Evolutionary conservation across 53 echinoderm and acorn worm genomes (phyloP).

Genomic region (Hippasteria phrygiana): DNA sequence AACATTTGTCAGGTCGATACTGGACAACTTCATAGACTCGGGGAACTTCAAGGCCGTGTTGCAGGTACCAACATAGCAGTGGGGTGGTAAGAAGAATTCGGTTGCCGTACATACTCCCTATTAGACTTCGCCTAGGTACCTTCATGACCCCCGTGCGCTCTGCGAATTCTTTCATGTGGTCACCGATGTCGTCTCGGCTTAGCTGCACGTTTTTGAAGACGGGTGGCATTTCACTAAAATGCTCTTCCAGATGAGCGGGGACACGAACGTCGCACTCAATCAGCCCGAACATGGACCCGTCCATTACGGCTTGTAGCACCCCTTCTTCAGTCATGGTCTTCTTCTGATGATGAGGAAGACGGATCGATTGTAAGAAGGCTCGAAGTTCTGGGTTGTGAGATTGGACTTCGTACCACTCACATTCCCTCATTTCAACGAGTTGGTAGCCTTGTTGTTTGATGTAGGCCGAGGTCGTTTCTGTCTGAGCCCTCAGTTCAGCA

Average conservation of each 20-base stretch:
- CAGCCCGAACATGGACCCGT: too few relatives aligned
- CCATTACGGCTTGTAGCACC: too few relatives aligned
- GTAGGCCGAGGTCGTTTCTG: too few relatives aligned
- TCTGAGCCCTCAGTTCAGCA: constrained; percentile 9
- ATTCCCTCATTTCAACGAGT: constrained; percentile 51
- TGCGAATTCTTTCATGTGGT: background rate
- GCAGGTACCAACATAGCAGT: constrained; percentile 59
- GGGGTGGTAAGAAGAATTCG: constrained; percentile 52
- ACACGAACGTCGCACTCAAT: constrained; percentile 56
- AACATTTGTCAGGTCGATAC: too few relatives aligned
- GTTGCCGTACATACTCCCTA: constrained; percentile 65
- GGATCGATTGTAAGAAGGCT: background rate
- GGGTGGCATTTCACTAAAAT: constrained; percentile 63
- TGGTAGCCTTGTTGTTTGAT: too few relatives aligned
- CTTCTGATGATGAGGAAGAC: too few relatives aligned
- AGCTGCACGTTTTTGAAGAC: constrained; percentile 64
- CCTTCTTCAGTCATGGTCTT: too few relatives aligned
- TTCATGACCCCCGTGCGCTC: constrained; percentile 1
- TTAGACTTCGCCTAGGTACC: background rate
- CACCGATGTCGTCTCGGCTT: background rate
- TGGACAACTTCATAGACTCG: too few relatives aligned
- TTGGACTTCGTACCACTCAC: background rate
- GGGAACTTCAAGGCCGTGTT: constrained; percentile 49
- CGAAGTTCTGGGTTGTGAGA: background rate
- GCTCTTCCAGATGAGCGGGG: constrained; percentile 24